phyloP scores from a whole-genome alignment of 2,888 invertebrate species.

The Campopleginae sp. region DNA sequence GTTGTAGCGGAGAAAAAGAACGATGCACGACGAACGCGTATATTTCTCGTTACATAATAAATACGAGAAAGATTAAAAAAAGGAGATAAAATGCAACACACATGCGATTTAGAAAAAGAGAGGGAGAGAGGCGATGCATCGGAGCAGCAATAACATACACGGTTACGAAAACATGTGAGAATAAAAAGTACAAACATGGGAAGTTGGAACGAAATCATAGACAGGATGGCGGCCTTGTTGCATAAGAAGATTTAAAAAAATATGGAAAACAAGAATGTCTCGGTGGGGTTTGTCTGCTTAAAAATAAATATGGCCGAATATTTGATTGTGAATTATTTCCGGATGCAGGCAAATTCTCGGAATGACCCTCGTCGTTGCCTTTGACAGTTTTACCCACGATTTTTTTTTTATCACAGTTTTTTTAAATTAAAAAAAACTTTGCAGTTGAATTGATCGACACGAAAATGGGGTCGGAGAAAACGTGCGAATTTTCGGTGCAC shows the following conservation, averaged over 20 bases:
- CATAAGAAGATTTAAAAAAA: constrained; percentile 11
- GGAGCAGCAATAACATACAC: constrained; percentile 13
- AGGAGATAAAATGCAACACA: constrained; percentile 7
- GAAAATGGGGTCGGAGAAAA: constrained; percentile 16
- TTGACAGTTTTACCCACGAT: neutral
- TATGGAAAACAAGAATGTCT: neutral
- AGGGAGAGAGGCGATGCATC: neutral
- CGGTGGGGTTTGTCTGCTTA: neutral
- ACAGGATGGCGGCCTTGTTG: constrained; percentile 22
- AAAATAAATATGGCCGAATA: neutral
- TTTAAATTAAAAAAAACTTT: neutral
- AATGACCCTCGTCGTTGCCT: neutral
- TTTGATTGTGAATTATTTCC: neutral
- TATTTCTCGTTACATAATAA: constrained; percentile 29
- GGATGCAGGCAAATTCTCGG: neutral
- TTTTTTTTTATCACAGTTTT: neutral
- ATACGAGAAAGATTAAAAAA: constrained; percentile 9
- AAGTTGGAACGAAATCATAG: neutral
- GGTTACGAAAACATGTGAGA: neutral
- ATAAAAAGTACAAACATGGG: neutral
- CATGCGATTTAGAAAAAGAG: constrained; percentile 6
- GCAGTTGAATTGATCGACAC: constrained; percentile 3
- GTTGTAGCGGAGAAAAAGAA: neutral
- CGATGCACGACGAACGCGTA: constrained; percentile 4
- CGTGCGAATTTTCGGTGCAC: constrained; percentile 35